Evolutionary conservation across 2,888 invertebrate genomes (phyloP).

Genomic region (Cosmorhoe ocellata): DNA sequence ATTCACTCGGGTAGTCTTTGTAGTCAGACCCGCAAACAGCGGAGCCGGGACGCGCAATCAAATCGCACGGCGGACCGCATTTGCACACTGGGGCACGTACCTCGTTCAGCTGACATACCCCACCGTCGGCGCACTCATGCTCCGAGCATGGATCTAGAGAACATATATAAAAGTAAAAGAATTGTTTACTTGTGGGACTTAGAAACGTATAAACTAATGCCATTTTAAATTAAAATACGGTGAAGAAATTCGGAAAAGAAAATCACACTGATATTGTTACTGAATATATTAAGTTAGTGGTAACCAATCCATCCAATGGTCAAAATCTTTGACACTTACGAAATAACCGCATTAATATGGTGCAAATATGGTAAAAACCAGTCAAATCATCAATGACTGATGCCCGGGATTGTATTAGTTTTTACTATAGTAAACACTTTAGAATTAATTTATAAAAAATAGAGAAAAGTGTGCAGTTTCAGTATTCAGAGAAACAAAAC

Average conservation of each 20-base stretch:
- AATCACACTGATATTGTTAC: too few species aligned
- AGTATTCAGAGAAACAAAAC: conserved; percentile 6
- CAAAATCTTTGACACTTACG: too few species aligned
- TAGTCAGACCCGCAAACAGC: conserved; percentile 91
- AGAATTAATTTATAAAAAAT: not conserved
- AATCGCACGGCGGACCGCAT: conserved; percentile 90
- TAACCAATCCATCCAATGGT: too few species aligned
- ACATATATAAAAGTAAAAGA: conserved; percentile 1
- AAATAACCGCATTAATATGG: too few species aligned
- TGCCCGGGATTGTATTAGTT: too few species aligned
- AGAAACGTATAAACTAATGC: too few species aligned
- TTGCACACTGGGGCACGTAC: conserved; percentile 89
- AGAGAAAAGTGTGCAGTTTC: not conserved
- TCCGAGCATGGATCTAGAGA: conserved; percentile 91
- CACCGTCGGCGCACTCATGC: conserved; percentile 88
- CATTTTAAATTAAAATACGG: too few species aligned
- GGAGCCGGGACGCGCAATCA: conserved; percentile 85
- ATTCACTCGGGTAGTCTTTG: conserved; percentile 91
- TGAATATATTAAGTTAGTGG: too few species aligned
- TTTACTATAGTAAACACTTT: too few species aligned
- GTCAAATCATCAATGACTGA: too few species aligned
- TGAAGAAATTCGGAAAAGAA: too few species aligned
- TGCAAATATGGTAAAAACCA: too few species aligned
- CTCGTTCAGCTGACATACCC: conserved; percentile 92
- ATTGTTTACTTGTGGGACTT: not conserved